phyloP scores from a whole-genome alignment of 2,888 invertebrate species.

The Eurytoma adleriae region DNA sequence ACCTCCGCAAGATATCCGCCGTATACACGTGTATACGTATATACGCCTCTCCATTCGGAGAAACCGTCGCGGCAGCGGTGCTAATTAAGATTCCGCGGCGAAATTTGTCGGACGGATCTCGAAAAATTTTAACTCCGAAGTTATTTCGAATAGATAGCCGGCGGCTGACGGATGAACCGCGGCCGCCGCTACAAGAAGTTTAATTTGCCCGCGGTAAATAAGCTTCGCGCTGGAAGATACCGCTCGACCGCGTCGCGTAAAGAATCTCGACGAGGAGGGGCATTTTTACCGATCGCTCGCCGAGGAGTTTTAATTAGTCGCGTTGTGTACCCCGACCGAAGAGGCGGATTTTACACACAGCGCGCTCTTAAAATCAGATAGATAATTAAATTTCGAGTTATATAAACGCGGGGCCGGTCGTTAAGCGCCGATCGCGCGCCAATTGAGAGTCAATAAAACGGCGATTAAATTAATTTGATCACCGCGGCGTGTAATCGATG shows the following conservation, averaged over 20 bases:
- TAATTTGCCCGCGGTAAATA: conserved; percentile 15
- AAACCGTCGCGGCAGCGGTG: conserved; percentile 23
- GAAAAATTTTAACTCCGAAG: conserved; percentile 41
- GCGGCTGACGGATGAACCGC: not conserved
- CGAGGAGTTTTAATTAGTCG: too few species aligned
- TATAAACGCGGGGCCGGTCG: too few species aligned
- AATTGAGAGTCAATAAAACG: not conserved
- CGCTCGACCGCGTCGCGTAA: not conserved
- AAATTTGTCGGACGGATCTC: conserved; percentile 42
- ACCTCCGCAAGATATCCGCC: conserved; percentile 1
- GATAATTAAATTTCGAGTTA: too few species aligned
- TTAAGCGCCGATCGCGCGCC: too few species aligned
- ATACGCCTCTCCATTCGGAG: conserved; percentile 28
- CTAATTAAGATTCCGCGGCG: conserved; percentile 49
- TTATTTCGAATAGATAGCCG: conserved; percentile 35
- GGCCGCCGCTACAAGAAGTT: conserved; percentile 10
- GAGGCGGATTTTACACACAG: too few species aligned
- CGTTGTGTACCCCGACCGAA: too few species aligned
- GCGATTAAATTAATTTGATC: conserved; percentile 1
- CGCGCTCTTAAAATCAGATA: too few species aligned
- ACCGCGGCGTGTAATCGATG: not conserved
- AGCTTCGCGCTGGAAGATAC: not conserved
- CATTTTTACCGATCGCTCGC: too few species aligned
- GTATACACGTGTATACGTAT: not conserved
- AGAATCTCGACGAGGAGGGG: not conserved